Conservation (phyloP, 2,797 vertebrate species). For the Muscicapa comitata region DNA sequence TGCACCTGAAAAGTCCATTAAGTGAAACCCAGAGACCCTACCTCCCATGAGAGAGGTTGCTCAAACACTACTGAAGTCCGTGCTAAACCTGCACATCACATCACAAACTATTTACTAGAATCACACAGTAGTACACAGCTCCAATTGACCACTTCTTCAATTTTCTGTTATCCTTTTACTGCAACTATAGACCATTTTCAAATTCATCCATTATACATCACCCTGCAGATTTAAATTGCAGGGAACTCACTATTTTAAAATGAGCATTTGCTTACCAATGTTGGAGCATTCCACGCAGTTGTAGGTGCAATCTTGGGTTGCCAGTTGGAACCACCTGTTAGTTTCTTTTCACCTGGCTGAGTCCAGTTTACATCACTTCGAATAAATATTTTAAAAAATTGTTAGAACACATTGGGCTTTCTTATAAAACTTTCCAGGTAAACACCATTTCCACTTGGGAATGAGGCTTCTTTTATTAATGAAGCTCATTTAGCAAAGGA, state of each 20-base stretch:
- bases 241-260: background rate
- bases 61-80: background rate
- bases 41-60: background rate
- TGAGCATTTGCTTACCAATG: constrained; percentile 81
- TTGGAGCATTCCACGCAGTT: constrained; percentile 93
- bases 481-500: background rate
- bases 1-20: background rate
- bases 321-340: constrained; percentile 95
- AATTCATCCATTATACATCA: background rate
- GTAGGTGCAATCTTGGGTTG: constrained; percentile 91
- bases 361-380: constrained; percentile 94
- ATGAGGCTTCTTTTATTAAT: background rate
- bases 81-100: fast-evolving
- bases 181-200: background rate
- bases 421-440: background rate
- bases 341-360: constrained; percentile 93
- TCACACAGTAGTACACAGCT: background rate
- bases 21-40: background rate
- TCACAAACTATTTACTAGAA: background rate
- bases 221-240: background rate
- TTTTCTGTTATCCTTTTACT: background rate
- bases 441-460: background rate
- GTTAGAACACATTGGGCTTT: constrained; percentile 14
- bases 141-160: background rate
- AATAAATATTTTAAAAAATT: constrained; percentile 11